These are phyloP conservation scores for Silurus glanis DNA, from an alignment of 2,113 vertebrate genomes.

Conservation along the genomic window DNA sequence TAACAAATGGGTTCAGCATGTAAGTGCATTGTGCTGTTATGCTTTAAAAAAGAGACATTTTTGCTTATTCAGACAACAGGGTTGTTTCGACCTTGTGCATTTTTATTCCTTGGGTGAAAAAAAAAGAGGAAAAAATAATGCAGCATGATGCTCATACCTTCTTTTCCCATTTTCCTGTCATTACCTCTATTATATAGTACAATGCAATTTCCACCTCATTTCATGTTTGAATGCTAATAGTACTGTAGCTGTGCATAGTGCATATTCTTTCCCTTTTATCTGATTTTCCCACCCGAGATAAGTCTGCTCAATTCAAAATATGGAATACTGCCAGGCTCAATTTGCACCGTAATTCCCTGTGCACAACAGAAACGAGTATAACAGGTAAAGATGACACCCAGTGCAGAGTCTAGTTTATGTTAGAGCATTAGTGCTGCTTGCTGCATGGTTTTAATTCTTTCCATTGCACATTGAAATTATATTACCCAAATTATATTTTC, in stretches of 20 bases:
- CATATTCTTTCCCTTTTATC: slow-evolving; percentile 52
- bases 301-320: slow-evolving; percentile 59
- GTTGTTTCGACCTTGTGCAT: slow-evolving; percentile 7
- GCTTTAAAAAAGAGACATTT: slow-evolving; percentile 17
- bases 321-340: slow-evolving; percentile 49
- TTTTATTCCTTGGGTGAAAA: slow-evolving; percentile 4
- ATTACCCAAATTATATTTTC: neutral
- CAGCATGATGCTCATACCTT: slow-evolving; percentile 18
- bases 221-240: slow-evolving; percentile 69
- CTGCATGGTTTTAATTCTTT: slow-evolving; percentile 29
- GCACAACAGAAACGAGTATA: slow-evolving; percentile 30
- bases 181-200: slow-evolving; percentile 69
- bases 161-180: slow-evolving; percentile 58
- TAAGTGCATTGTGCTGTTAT: neutral
- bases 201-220: slow-evolving; percentile 71
- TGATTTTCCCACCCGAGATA: slow-evolving; percentile 53
- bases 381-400: slow-evolving; percentile 36
- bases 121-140: neutral
- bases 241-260: slow-evolving; percentile 41
- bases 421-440: slow-evolving; percentile 21
- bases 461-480: neutral
- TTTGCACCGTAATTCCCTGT: slow-evolving; percentile 37
- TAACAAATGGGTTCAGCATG: neutral
- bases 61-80: slow-evolving; percentile 20
- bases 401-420: slow-evolving; percentile 36